These are phyloP conservation scores for Drosophila peninsularis DNA, from an alignment of 2,888 invertebrate species.

Conservation along the genomic window DNA sequence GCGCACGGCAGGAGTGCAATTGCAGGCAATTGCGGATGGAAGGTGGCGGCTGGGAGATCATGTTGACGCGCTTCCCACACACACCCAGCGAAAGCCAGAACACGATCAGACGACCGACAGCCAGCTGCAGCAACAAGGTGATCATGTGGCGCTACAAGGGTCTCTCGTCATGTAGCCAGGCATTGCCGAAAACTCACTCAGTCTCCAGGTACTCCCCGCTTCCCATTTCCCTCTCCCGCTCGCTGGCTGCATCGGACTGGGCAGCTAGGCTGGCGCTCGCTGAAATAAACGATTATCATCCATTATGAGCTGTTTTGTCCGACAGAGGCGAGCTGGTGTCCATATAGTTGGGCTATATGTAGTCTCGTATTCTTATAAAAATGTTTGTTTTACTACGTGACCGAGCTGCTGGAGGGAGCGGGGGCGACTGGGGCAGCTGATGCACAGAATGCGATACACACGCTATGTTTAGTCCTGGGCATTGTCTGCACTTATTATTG, in stretches of 20 bases:
- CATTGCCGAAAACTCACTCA: conserved; percentile 42
- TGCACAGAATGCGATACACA: conserved; percentile 75
- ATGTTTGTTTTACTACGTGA: conserved; percentile 85
- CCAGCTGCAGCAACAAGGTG: conserved; percentile 34
- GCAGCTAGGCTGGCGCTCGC: conserved; percentile 33
- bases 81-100: conserved; percentile 28
- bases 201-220: conserved; percentile 6
- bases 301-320: conserved; percentile 79
- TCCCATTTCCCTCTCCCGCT: background rate
- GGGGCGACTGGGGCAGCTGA: conserved; percentile 61
- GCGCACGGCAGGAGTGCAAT: conserved; percentile 60
- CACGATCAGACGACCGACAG: conserved; percentile 20
- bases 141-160: conserved; percentile 75
- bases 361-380: conserved; percentile 73
- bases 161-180: conserved; percentile 29
- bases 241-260: background rate
- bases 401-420: conserved; percentile 62
- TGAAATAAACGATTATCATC: conserved; percentile 82
- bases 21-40: conserved; percentile 53
- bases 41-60: conserved; percentile 30
- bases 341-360: conserved; percentile 38
- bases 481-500: conserved; percentile 62
- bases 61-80: conserved; percentile 70
- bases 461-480: conserved; percentile 59
- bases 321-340: conserved; percentile 19